phyloP scores from a whole-genome alignment of 92 coral and sea anemone genomes.

The Pocillopora grandis region DNA sequence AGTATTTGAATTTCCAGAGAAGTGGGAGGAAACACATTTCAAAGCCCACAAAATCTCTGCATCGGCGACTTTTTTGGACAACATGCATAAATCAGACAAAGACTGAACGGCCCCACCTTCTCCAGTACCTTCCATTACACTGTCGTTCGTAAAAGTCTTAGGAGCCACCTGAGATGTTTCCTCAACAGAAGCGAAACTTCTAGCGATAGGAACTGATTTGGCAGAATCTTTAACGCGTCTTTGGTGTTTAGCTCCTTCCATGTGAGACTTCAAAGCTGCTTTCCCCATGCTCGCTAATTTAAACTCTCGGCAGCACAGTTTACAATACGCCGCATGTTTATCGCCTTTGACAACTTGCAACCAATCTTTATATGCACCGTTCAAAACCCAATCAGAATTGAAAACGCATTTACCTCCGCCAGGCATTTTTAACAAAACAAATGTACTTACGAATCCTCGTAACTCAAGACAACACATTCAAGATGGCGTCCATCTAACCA shows the following conservation, averaged over 20 bases:
- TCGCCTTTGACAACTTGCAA: slow-evolving; percentile 45
- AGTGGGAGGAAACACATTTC: slow-evolving; percentile 29
- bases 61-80: slow-evolving; percentile 48
- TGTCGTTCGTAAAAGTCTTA: no score
- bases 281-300: slow-evolving; percentile 63
- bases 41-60: slow-evolving; percentile 64
- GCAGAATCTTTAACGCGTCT: slow-evolving; percentile 33
- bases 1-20: slow-evolving; percentile 41
- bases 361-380: slow-evolving; percentile 54
- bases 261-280: slow-evolving; percentile 51
- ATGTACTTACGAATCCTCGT: slow-evolving; percentile 2
- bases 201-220: slow-evolving; percentile 33
- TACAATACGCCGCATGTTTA: slow-evolving; percentile 52
- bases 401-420: slow-evolving; percentile 65
- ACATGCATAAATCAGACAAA: no score
- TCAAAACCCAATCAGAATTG: slow-evolving; percentile 46
- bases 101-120: no score
- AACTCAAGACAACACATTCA: slow-evolving; percentile 17
- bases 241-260: slow-evolving; percentile 14
- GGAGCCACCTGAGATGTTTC: slow-evolving; percentile 33
- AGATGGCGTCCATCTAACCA: slow-evolving; percentile 27
- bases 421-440: slow-evolving; percentile 33
- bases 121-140: no score
- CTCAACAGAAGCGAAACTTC: slow-evolving; percentile 34
- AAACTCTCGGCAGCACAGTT: slow-evolving; percentile 42